A percentile compares a stretch with the other conserved stretches of the same genome.
These are phyloP conservation scores for Drosophila elegans DNA, from an alignment of 1,140 invertebrate genomes.

Conservation along the genomic window DNA sequence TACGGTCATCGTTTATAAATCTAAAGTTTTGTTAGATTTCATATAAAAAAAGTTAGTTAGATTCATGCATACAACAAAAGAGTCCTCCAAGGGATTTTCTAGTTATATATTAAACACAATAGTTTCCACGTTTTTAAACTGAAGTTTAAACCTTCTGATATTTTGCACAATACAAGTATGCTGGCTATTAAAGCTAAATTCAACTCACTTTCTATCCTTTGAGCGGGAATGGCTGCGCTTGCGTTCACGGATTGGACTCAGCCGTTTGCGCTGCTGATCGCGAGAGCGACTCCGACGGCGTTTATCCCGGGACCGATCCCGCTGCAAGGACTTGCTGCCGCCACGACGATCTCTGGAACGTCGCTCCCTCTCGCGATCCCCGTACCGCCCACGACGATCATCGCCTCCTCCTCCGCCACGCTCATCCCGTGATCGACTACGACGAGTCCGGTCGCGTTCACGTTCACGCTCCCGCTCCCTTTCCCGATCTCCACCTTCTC, in stretches of 20 bases:
- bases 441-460: conserved; percentile 50
- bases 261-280: conserved; percentile 46
- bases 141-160: too few relatives aligned
- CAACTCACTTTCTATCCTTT: conserved; percentile 71
- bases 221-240: conserved; percentile 70
- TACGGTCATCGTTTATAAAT: too few relatives aligned
- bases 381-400: conserved; percentile 43
- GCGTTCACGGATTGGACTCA: conserved; percentile 44
- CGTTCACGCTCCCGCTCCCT: conserved; percentile 62
- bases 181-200: not conserved
- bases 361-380: conserved; percentile 79
- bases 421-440: conserved; percentile 67
- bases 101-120: too few relatives aligned
- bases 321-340: conserved; percentile 55
- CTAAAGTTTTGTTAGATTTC: too few relatives aligned
- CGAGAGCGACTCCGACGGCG: conserved; percentile 65
- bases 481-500: conserved; percentile 51
- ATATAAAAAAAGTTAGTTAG: too few relatives aligned
- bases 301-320: conserved; percentile 42
- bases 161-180: too few relatives aligned
- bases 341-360: conserved; percentile 85
- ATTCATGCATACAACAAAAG: too few relatives aligned
- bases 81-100: too few relatives aligned
- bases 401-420: conserved; percentile 29
- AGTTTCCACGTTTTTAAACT: too few relatives aligned